Evolutionary conservation across 2,113 vertebrate species (phyloP), one percentile per base, ranked within the genome.

Genomic region (Pseudopodoces humilis): DNA sequence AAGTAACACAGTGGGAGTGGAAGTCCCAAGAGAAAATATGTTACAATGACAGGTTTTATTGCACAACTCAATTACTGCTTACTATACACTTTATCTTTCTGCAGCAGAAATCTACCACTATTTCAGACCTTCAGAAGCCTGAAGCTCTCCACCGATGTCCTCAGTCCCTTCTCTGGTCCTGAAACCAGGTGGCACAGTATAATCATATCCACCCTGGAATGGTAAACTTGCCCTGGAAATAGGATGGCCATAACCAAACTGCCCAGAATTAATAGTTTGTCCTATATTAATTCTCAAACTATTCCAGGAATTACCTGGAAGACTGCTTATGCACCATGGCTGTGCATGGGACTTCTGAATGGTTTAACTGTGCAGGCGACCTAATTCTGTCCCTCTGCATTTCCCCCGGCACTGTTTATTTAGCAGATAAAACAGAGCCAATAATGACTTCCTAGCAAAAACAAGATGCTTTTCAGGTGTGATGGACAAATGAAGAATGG

Each of bases 1-100:
- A 93, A 85, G 47, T 47, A 62, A 67, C 77, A n/a, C 83, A 82
- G 93, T 67, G 31, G 78, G 79, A 86, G 50, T 46, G 25, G 15
- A 60, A 69, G 43, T 92, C 83, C 35, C 69, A 67, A 39, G 71
- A 79, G 64, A 86, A 95, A 88, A 91, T 2, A 15, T 13, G 23
- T 82, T 77, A 88, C 63, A 82, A 55, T 83, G 53, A 72, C 71
- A 81, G 62, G 88, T 95, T 68, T 84, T 77, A 47, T 84, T 85
- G 60, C 25, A 67, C 18, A 31, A 76, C 62, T 75, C 62, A 84
- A 79, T 94, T 96, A 67, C 62, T 63, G 39, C 30, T 90, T 44
- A 59, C 28, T n/a, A 17, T 13, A 6, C 13, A 3, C 13, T 63
- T 88, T 1, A 56, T 33, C 22, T 83, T 92, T 88, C 33, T 68